Evolutionary conservation across 2,888 invertebrate genomes (phyloP).

Genomic region (Mythimna impura): DNA sequence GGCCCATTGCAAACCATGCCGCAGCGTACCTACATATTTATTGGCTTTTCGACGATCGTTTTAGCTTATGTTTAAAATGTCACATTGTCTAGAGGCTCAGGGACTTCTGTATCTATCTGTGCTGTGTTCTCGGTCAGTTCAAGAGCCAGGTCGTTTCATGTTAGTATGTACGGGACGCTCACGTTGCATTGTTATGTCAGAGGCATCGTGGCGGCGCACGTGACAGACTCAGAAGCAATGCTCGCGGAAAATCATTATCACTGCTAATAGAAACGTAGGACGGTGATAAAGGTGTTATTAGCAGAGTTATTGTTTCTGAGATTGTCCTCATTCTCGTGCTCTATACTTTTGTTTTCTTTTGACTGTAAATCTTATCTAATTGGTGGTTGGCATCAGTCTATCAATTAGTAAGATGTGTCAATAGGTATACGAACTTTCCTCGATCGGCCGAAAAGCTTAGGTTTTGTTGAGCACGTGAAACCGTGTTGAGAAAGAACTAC

Average conservation of each 20-base stretch:
- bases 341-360: neutral
- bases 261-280: constrained; percentile 23
- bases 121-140: constrained; percentile 20
- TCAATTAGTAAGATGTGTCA: no score
- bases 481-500: no score
- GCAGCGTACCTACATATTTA: no score
- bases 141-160: constrained; percentile 30
- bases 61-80: no score
- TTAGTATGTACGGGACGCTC: constrained; percentile 31
- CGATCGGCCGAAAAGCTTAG: neutral
- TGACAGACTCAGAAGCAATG: constrained; percentile 35
- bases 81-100: neutral
- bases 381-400: no score
- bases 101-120: neutral
- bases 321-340: constrained; percentile 6
- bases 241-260: constrained; percentile 40
- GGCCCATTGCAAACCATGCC: no score
- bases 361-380: no score
- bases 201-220: constrained; percentile 50
- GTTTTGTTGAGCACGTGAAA: neutral
- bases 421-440: neutral
- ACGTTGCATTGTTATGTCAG: constrained; percentile 46
- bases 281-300: constrained; percentile 10
- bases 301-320: constrained; percentile 17
- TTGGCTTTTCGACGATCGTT: no score